phyloP scores from a whole-genome alignment of 2,113 vertebrate genomes.

The Anolis carolinensis region DNA sequence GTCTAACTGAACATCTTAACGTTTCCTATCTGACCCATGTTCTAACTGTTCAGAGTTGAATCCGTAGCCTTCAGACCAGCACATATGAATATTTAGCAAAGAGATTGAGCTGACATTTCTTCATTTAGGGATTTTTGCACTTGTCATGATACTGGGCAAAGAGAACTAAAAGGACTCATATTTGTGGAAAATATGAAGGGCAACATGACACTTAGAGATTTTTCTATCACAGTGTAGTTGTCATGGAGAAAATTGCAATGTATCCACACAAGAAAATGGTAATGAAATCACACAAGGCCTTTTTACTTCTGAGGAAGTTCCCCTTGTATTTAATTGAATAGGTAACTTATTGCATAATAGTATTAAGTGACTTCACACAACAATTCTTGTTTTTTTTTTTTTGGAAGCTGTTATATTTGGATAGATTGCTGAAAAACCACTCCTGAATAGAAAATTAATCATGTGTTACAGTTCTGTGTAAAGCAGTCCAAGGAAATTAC shows the following conservation, averaged over 20 bases:
- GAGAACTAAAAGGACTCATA: background rate
- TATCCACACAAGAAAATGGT: background rate
- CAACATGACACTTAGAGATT: background rate
- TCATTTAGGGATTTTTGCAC: background rate
- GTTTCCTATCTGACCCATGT: background rate
- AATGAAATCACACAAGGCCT: background rate
- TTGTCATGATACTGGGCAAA: background rate
- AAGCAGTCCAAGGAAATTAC: background rate
- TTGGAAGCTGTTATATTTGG: background rate
- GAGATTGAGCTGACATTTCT: no score
- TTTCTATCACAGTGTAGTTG: background rate
- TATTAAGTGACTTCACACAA: background rate
- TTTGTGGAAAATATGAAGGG: background rate
- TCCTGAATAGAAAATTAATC: constrained; percentile 9
- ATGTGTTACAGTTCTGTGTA: background rate
- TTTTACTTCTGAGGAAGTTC: background rate
- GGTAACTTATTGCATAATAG: background rate
- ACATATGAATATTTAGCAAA: background rate
- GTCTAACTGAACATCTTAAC: background rate
- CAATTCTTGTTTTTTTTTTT: no score
- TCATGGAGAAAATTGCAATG: background rate
- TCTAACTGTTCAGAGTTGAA: background rate
- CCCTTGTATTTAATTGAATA: background rate
- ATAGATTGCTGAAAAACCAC: background rate
- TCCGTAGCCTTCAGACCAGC: background rate